Evolutionary conservation across 2,797 vertebrate species (phyloP).

Genomic region (Thunnus albacares): DNA sequence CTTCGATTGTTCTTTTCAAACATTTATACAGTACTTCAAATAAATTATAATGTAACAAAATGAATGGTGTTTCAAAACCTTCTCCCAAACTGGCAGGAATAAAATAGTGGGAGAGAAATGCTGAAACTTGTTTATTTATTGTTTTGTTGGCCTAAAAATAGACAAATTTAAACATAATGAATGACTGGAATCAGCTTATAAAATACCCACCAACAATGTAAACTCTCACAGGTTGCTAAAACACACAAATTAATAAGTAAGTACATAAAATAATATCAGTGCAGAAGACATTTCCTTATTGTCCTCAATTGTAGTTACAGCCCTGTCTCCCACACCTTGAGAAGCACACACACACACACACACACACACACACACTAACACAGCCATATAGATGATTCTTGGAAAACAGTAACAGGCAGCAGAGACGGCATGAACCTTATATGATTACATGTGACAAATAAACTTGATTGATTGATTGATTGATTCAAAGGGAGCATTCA

Average conservation of each 20-base stretch:
- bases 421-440: slow-evolving; percentile 61
- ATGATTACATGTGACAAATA: too few relatives aligned
- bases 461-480: too few relatives aligned
- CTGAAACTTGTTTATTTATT: not conserved
- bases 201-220: not conserved
- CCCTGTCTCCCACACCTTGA: slow-evolving; percentile 8
- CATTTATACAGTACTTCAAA: not conserved
- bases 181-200: not conserved
- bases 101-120: not conserved
- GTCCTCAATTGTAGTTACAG: not conserved
- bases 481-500: slow-evolving; percentile 72
- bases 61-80: not conserved
- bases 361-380: slow-evolving; percentile 21
- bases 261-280: not conserved
- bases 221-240: not conserved
- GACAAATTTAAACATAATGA: not conserved
- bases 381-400: slow-evolving; percentile 38
- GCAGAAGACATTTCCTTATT: not conserved
- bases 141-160: not conserved
- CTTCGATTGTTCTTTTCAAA: not conserved
- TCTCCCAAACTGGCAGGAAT: not conserved
- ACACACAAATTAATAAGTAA: not conserved
- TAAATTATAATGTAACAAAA: not conserved
- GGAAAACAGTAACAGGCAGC: slow-evolving; percentile 53
- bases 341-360: not conserved